Percentiles rank a stretch among this genome's conserved stretches.
These are phyloP conservation scores for Epistrophella euchroma DNA, from an alignment of 2,888 invertebrate species.

Conservation along the genomic window DNA sequence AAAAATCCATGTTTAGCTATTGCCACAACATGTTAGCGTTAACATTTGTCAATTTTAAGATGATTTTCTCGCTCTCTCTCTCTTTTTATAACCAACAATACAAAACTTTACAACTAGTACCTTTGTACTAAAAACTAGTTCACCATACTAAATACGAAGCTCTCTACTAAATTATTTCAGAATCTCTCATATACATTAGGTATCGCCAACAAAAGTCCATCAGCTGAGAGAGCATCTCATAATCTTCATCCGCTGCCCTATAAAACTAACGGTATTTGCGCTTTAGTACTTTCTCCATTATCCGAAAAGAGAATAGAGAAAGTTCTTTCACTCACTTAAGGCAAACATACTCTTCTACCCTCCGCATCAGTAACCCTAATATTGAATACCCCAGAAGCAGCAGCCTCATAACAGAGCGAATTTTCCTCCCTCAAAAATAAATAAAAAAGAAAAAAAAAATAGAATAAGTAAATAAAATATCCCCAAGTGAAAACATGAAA, in stretches of 20 bases:
- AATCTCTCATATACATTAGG: neutral
- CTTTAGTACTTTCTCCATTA: neutral
- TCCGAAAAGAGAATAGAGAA: conserved; percentile 41
- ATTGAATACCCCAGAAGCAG: neutral
- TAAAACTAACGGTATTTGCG: neutral
- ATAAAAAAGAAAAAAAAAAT: neutral
- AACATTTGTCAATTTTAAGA: too few relatives aligned
- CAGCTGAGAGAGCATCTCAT: neutral
- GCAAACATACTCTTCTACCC: neutral
- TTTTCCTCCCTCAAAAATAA: conserved; percentile 9
- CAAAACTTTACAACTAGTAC: too few relatives aligned
- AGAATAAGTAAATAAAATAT: conserved; percentile 6
- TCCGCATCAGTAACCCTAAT: neutral
- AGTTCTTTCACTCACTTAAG: neutral
- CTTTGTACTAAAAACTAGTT: too few relatives aligned
- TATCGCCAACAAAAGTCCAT: neutral
- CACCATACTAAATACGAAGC: neutral
- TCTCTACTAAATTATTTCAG: neutral
- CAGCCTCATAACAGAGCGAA: conserved; percentile 44
- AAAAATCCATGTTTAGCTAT: too few relatives aligned
- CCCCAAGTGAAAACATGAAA: conserved; percentile 54
- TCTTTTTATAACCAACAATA: too few relatives aligned
- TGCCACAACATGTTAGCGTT: too few relatives aligned
- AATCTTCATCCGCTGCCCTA: neutral
- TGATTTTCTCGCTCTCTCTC: too few relatives aligned